phyloP scores from a whole-genome alignment of 2,797 vertebrate species.

The Darevskia nairensis region DNA sequence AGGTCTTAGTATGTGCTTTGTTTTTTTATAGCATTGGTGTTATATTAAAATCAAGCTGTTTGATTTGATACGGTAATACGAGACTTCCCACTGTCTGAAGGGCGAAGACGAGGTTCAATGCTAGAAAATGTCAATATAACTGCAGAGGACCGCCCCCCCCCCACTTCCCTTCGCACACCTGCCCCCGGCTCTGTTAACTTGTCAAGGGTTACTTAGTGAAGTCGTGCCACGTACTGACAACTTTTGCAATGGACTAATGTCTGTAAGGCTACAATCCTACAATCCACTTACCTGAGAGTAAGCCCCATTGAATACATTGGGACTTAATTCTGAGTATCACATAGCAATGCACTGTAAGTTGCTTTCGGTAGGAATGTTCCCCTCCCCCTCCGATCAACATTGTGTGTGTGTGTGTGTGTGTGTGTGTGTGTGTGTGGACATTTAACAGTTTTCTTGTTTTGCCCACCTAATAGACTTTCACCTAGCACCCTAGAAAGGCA shows the following conservation, averaged over 20 bases:
- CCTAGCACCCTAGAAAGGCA: not conserved
- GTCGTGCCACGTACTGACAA: slow-evolving; percentile 40
- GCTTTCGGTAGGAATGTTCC: not conserved
- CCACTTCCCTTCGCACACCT: not conserved
- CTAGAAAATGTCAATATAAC: not conserved
- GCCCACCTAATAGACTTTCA: not conserved
- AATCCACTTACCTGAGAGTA: not conserved
- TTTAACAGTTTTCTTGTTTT: not conserved
- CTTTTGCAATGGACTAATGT: slow-evolving; percentile 28
- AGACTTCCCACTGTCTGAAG: not conserved
- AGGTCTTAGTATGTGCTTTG: not conserved
- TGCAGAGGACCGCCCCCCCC: not conserved
- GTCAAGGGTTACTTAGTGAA: slow-evolving; percentile 50
- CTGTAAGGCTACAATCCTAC: not conserved
- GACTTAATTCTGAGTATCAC: not conserved
- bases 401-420: too few species aligned
- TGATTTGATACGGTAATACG: not conserved
- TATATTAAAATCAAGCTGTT: slow-evolving; percentile 2
- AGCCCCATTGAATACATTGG: not conserved
- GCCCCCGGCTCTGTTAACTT: not conserved
- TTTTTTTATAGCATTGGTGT: not conserved
- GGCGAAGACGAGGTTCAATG: not conserved
- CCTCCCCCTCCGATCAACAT: not conserved
- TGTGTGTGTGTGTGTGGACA: too few species aligned
- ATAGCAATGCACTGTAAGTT: not conserved